Percentiles rank a stretch among this genome's conserved stretches.
Conservation (phyloP, 1,140 invertebrate genomes). For the Musca domestica region DNA sequence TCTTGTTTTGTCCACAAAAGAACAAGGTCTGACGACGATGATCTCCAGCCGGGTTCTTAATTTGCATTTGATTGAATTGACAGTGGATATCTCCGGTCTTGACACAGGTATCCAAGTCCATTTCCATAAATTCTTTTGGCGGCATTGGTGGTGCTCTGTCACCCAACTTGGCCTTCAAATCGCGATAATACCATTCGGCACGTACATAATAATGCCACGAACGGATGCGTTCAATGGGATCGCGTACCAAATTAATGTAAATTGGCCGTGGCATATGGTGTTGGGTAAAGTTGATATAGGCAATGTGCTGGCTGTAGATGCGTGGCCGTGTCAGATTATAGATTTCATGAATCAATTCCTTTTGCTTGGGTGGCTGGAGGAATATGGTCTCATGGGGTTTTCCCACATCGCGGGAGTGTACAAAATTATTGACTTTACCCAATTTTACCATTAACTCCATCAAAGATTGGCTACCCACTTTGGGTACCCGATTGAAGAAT, state of each 20-base stretch:
- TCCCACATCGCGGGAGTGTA: constrained; percentile 77
- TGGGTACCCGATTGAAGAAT: constrained; percentile 87
- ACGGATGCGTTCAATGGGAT: constrained; percentile 85
- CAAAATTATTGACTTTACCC: constrained; percentile 73
- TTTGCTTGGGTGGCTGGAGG: constrained; percentile 72
- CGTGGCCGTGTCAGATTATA: constrained; percentile 59
- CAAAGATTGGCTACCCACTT: constrained; percentile 83
- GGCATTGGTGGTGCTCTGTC: constrained; percentile 71
- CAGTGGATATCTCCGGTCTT: constrained; percentile 78
- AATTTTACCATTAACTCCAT: constrained; percentile 78
- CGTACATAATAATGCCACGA: constrained; percentile 85
- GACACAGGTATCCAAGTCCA: constrained; percentile 87
- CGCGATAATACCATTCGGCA: constrained; percentile 85
- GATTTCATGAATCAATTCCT: constrained; percentile 54
- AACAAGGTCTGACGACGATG: constrained; percentile 80
- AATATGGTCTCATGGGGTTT: constrained; percentile 82
- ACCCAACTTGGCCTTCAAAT: constrained; percentile 80
- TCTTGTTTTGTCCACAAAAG: constrained; percentile 80
- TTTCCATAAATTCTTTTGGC: constrained; percentile 80
- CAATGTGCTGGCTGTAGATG: constrained; percentile 52
- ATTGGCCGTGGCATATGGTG: constrained; percentile 78
- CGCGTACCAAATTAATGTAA: constrained; percentile 84
- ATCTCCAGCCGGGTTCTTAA: constrained; percentile 78
- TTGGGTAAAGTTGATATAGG: constrained; percentile 56
- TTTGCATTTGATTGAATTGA: constrained; percentile 74